phyloP scores from a whole-genome alignment of 1,140 invertebrate species.

The Drosophila ambigua region DNA sequence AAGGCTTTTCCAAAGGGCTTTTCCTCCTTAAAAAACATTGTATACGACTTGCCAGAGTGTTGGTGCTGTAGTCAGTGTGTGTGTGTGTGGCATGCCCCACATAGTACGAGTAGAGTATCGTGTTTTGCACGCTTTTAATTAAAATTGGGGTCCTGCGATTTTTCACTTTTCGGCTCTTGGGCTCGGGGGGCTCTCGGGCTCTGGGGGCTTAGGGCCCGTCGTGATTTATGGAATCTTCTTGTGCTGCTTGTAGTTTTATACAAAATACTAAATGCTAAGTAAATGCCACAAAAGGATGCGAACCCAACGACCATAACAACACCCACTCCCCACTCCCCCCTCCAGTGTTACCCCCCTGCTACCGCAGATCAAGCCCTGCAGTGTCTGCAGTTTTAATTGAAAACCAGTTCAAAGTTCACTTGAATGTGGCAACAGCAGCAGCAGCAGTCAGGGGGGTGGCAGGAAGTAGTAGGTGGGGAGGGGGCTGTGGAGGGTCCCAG shows the following conservation, averaged over 20 bases:
- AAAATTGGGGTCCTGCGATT: conserved; percentile 77
- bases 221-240: conserved; percentile 81
- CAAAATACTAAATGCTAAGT: conserved; percentile 76
- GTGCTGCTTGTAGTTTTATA: conserved; percentile 77
- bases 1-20: conserved; percentile 70
- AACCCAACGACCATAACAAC: conserved; percentile 28
- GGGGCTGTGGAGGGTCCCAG: conserved; percentile 25
- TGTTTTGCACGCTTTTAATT: conserved; percentile 82
- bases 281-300: conserved; percentile 65
- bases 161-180: conserved; percentile 63
- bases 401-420: conserved; percentile 76
- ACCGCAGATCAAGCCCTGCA: not conserved
- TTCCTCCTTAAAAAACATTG: conserved; percentile 64
- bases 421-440: conserved; percentile 39
- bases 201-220: conserved; percentile 52
- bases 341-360: too few relatives aligned
- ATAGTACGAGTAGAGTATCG: conserved; percentile 55
- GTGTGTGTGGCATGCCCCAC: conserved; percentile 10
- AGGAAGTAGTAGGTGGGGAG: not conserved
- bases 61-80: conserved; percentile 23
- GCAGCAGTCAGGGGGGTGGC: not conserved
- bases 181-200: too few relatives aligned
- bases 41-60: conserved; percentile 53
- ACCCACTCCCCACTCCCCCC: not conserved
- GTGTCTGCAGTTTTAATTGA: conserved; percentile 67